phyloP scores from a whole-genome alignment of 2,797 vertebrate genomes.

The Arnoldichthys spilopterus region DNA sequence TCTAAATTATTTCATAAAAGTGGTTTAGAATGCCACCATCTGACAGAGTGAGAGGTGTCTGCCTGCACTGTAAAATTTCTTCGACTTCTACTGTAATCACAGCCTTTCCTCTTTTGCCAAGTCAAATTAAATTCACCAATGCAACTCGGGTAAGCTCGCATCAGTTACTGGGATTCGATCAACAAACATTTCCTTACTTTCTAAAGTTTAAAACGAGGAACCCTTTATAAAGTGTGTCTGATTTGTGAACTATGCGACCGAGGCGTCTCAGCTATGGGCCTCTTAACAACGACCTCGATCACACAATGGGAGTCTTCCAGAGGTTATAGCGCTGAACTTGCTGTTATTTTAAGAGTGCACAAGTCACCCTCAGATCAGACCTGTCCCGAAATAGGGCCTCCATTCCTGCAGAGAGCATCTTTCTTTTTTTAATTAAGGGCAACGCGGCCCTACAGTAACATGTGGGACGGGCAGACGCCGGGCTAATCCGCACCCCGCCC shows the following conservation, averaged over 20 bases:
- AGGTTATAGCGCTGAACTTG: conserved; percentile 68
- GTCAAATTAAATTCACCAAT: background rate
- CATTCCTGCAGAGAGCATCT: conserved; percentile 70
- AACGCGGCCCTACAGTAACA: conserved; percentile 69
- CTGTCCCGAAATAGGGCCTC: conserved; percentile 59
- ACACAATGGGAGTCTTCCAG: conserved; percentile 52
- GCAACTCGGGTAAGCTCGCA: background rate
- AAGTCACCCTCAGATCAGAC: conserved; percentile 72
- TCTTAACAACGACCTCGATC: conserved; percentile 22
- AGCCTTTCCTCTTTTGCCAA: background rate
- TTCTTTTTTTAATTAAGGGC: conserved; percentile 80
- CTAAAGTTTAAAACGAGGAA: background rate
- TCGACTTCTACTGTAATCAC: background rate
- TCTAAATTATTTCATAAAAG: background rate
- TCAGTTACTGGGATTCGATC: too few relatives aligned
- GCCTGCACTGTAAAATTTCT: background rate
- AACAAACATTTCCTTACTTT: too few relatives aligned
- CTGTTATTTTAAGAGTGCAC: conserved; percentile 68
- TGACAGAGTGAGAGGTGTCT: too few relatives aligned
- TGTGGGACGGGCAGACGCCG: conserved; percentile 79
- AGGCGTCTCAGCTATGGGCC: background rate
- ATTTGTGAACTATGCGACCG: too few relatives aligned
- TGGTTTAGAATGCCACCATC: background rate
- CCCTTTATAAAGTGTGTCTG: background rate
- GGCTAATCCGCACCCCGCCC: conserved; percentile 73